Base-by-base conservation (phyloP, 2,113 vertebrate genomes). In the Neolamprologus fasciatus region DNA sequence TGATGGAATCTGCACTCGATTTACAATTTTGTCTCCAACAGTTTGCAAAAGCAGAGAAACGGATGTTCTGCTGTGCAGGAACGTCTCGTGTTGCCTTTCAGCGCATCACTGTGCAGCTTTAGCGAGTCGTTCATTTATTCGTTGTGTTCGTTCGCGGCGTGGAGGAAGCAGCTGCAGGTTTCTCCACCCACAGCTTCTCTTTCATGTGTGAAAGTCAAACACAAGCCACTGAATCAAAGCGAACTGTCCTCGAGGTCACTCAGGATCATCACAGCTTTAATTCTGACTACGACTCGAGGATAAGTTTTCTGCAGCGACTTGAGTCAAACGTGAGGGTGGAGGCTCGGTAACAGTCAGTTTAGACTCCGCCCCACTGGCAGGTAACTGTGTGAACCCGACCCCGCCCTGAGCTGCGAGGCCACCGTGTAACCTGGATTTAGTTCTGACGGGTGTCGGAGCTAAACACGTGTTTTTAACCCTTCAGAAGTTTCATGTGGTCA, bases 231-330 rank as follows among this genome's bases (percentile, higher is more conserved):
- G 58, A 3, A 7, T 1, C 0, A 66, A 35, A 66, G 61, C 17
- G 0, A 66, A 2, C 31, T 0, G 61, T 3, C 31, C 9, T 0
- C 0, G 31, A n/a, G 58, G 31, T 63, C 58, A 0, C 58, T 63
- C 58, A 0, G 58, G 58, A 35, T 33, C 31, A 35, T n/a, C 31
- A 2, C 58, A 1, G 31, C 17, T 63, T 33, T 63, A 5, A 35
- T n/a, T 35, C 58, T 61, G 57, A 3, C 28, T 61, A 6, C 57
- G 16, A 61, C 57, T 17, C 28, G 0, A 63, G 9, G 55, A 57
- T 12, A 21, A 2, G 53, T 13, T 55, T 55, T 23, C 54, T 55
- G 54, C 54, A 55, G 21, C 11, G 54, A 1, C 54, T 23, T 0
- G 6, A 13, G 21, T 55, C 54, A 13, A 55, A 55, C 21, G 1